Evolutionary conservation across 2,888 invertebrate species (phyloP).

Genomic region (Aquatica leii): DNA sequence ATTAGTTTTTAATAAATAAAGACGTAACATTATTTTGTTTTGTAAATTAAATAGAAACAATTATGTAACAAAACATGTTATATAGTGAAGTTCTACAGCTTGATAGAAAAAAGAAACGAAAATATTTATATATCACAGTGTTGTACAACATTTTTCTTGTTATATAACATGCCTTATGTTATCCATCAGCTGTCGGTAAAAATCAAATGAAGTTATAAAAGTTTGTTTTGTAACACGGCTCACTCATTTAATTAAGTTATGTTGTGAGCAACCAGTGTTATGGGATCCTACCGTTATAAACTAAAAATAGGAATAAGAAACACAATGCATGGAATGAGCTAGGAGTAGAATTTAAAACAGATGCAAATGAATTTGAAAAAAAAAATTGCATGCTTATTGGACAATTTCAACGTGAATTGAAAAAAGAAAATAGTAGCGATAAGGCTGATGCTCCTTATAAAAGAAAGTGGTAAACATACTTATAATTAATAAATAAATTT

Average conservation of each 20-base stretch:
- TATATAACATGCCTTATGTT: neutral
- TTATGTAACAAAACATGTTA: neutral
- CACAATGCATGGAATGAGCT: neutral
- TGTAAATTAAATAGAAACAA: too few species aligned
- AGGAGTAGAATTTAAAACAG: neutral
- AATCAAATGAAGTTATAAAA: neutral
- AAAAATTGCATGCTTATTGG: neutral
- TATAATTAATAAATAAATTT: conserved; percentile 17
- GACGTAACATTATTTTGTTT: too few species aligned
- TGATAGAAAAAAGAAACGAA: neutral
- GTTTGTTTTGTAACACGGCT: neutral
- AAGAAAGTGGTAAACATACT: conserved; percentile 18
- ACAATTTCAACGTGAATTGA: conserved; percentile 20
- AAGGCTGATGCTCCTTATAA: conserved; percentile 18
- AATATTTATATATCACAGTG: neutral
- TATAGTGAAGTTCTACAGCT: neutral
- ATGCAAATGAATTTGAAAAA: neutral
- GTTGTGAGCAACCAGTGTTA: neutral
- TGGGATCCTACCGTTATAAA: neutral
- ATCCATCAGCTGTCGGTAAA: neutral
- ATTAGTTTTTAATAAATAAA: too few species aligned
- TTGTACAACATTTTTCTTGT: neutral
- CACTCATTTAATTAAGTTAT: neutral
- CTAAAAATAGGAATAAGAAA: neutral
- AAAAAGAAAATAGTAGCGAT: conserved; percentile 19